Conservation (phyloP, 1,140 invertebrate genomes). For the Drosophila arawakana region DNA sequence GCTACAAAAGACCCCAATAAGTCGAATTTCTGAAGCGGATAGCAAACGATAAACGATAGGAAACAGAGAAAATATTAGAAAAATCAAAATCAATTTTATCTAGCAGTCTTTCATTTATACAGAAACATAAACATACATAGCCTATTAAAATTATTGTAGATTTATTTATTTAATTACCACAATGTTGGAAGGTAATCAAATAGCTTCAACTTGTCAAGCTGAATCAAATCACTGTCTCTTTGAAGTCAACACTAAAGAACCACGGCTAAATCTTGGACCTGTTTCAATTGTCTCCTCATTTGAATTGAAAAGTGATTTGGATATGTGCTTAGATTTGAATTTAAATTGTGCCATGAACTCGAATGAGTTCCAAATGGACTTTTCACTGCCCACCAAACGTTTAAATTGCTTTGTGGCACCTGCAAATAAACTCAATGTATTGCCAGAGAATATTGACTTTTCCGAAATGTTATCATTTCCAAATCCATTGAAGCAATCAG, state of each 20-base stretch:
- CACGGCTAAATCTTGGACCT: neutral
- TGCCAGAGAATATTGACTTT: conserved; percentile 7
- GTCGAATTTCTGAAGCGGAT: conserved; percentile 18
- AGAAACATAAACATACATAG: neutral
- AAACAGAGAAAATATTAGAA: neutral
- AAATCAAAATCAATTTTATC: neutral
- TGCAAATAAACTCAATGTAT: conserved; percentile 4
- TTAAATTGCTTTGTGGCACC: conserved; percentile 11
- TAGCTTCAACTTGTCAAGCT: neutral
- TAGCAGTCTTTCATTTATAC: conserved; percentile 3
- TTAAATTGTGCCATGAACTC: neutral
- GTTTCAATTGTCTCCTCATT: conserved; percentile 3
- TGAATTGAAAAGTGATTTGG: conserved; percentile 2
- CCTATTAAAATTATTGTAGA: conserved; percentile 28
- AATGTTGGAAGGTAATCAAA: conserved; percentile 32
- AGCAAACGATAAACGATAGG: conserved; percentile 1
- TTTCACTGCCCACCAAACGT: neutral
- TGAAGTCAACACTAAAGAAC: conserved; percentile 10
- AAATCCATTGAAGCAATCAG: neutral
- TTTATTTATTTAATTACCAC: conserved; percentile 23
- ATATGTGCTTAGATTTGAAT: neutral
- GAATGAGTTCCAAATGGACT: conserved; percentile 11
- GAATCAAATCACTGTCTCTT: neutral
- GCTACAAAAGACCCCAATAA: conserved; percentile 18
- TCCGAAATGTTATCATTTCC: conserved; percentile 30